Evolutionary conservation across 2,797 vertebrate genomes (phyloP).

Genomic region (Catostomus latipinnis): DNA sequence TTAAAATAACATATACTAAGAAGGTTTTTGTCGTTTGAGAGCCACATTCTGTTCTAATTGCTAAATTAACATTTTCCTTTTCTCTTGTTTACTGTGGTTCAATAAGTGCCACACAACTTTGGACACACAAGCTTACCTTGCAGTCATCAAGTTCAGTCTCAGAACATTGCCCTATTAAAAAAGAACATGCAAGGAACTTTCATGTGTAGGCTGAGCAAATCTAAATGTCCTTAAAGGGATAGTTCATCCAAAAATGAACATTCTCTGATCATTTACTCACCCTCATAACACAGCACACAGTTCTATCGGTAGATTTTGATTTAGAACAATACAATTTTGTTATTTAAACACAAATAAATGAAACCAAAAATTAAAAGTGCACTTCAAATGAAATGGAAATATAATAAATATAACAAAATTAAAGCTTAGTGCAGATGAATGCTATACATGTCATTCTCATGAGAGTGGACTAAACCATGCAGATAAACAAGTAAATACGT

Average conservation of each 20-base stretch:
- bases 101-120: background rate
- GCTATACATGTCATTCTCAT: background rate
- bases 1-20: background rate
- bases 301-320: too few relatives aligned
- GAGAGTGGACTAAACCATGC: background rate
- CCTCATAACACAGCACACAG: too few relatives aligned
- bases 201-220: background rate
- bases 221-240: background rate
- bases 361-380: too few relatives aligned
- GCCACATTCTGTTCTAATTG: background rate
- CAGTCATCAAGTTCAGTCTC: conserved; percentile 24
- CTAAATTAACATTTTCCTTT: conserved; percentile 13
- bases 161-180: conserved; percentile 3
- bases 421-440: background rate
- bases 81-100: background rate
- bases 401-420: too few relatives aligned
- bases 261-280: too few relatives aligned
- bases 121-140: background rate
- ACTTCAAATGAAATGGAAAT: too few relatives aligned
- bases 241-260: background rate
- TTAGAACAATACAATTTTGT: too few relatives aligned
- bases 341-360: too few relatives aligned
- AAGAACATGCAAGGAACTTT: background rate
- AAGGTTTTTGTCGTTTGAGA: background rate
- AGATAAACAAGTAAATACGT: conserved; percentile 29